Percentiles rank a stretch among this genome's conserved stretches.
Conservation (phyloP, 2,888 invertebrate species). For the Aromia moschata region DNA sequence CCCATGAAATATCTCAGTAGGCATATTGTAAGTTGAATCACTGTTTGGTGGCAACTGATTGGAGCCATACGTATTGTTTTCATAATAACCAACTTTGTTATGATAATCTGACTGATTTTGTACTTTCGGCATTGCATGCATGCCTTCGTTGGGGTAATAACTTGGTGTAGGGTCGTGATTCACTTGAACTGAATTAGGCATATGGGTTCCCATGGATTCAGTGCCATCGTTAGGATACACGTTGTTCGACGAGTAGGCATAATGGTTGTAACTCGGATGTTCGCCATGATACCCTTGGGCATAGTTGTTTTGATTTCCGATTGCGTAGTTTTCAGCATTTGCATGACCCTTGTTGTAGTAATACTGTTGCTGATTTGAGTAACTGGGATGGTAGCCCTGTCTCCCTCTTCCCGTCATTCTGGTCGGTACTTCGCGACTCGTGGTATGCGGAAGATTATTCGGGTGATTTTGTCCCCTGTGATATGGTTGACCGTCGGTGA, state of each 20-base stretch:
- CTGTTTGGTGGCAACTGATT: constrained; percentile 62
- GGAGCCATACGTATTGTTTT: constrained; percentile 65
- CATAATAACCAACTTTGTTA: constrained; percentile 66
- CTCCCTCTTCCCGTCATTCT: constrained; percentile 53
- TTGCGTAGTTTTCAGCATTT: constrained; percentile 50
- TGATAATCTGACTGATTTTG: constrained; percentile 54
- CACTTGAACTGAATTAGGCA: constrained; percentile 53
- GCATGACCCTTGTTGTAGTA: constrained; percentile 68
- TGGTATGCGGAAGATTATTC: constrained; percentile 39
- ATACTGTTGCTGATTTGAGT: constrained; percentile 65
- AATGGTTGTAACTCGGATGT: constrained; percentile 58
- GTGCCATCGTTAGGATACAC: constrained; percentile 57
- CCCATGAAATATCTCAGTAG: constrained; percentile 63
- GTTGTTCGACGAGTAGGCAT: constrained; percentile 53
- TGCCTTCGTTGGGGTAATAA: constrained; percentile 58
- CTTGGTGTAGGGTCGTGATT: constrained; percentile 50
- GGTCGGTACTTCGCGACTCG: constrained; percentile 43
- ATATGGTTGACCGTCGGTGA: constrained; percentile 56
- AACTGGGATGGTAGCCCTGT: constrained; percentile 62
- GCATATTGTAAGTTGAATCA: constrained; percentile 61
- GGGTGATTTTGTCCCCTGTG: constrained; percentile 54
- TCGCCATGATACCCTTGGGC: constrained; percentile 55
- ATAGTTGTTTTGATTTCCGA: constrained; percentile 53
- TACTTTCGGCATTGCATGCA: constrained; percentile 43
- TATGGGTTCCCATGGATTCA: constrained; percentile 49